Base-by-base conservation (phyloP, 2,888 invertebrate species). In the Tipula confusa region DNA sequence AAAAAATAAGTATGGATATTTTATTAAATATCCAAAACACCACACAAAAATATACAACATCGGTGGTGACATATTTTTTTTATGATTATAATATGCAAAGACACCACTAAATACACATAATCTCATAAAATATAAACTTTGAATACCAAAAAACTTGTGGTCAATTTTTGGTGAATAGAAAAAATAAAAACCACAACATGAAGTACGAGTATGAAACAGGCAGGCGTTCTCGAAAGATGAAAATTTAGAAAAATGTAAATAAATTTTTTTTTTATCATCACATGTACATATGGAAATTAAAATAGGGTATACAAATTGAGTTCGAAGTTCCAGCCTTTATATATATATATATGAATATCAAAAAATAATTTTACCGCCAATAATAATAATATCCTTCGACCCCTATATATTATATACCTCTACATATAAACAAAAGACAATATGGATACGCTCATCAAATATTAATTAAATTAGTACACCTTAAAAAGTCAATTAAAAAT, bases 31-130 rank as follows among this genome's bases (percentile, higher is more conserved):
- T 64, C 64, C 64, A 64, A 7, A 64, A 64, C 9, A 64, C 64
- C 64, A 64, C 9, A 64, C 64, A 64, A 29, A n/a, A 31, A 81
- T 81, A 81, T 81, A 81, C 31, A 81, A 31, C 29, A 33, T 33
- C 33, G 31, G 33, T 82, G 82, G 82, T 82, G 82, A 82, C 89
- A 88, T 88, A 87, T 88, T 88, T 87, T 87, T 88, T 89, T 89
- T 88, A 89, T 88, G 88, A 87, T 86, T 88, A 88, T 88, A 86
- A 87, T 89, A 89, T 89, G 89, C 88, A 88, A 89, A 89, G 82
- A 82, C 29, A 82, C 64, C 64, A 64, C 64, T 64, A 64, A 64
- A 64, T 64, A 64, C 64, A 64, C 64, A 64, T 64, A 64, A 64
- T 64, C 64, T 64, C 64, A 18, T 64, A 64, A 64, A 64, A 24